Evolutionary conservation across 2,113 vertebrate species (phyloP).

Genomic region (Prolemur simus): DNA sequence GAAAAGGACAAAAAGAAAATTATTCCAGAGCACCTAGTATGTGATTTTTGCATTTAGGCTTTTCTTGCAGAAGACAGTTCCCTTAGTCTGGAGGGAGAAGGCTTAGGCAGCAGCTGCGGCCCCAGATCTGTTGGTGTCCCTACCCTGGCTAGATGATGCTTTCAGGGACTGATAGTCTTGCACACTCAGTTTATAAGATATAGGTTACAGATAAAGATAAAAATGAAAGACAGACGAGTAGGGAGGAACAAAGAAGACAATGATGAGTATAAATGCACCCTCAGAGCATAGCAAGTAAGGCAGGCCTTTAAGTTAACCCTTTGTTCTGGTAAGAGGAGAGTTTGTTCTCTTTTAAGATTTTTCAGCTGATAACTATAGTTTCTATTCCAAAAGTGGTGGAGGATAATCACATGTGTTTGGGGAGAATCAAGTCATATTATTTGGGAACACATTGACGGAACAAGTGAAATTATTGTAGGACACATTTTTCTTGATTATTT

Average conservation of each 20-base stretch:
- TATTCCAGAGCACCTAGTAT: neutral
- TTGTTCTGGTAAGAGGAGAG: neutral
- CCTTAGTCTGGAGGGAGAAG: neutral
- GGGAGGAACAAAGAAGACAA: neutral
- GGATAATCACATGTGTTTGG: neutral
- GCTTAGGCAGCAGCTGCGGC: neutral
- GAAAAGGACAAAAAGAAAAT: neutral
- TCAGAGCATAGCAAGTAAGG: neutral
- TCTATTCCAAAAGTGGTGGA: neutral
- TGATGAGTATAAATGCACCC: neutral
- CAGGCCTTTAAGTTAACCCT: neutral
- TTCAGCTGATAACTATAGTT: neutral
- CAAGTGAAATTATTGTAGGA: neutral
- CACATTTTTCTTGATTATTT: neutral
- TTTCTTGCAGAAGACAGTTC: neutral
- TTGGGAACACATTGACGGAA: neutral
- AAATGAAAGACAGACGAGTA: neutral
- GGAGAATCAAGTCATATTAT: conserved; percentile 16
- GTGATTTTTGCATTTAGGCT: neutral
- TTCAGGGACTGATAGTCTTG: neutral
- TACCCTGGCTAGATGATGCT: neutral
- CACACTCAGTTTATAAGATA: conserved; percentile 11
- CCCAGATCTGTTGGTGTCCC: neutral
- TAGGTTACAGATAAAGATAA: conserved; percentile 24
- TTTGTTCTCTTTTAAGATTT: neutral